Base-by-base conservation (phyloP, 2,888 invertebrate genomes). In the Melieria picta region DNA sequence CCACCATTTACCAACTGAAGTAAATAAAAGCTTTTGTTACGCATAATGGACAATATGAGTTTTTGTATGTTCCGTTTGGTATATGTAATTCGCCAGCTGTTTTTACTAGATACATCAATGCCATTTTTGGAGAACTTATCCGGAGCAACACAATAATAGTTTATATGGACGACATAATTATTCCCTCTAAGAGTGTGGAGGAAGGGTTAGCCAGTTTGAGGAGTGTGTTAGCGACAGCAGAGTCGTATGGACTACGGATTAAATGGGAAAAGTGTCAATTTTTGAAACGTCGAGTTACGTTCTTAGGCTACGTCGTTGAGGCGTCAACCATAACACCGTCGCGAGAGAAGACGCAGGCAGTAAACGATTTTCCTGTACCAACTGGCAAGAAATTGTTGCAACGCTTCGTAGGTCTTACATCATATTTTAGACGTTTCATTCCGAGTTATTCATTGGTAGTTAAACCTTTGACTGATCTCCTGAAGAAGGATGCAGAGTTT, bases 221-320 rank as follows among this genome's bases (percentile, higher is more conserved):
- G 50, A 65, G 5, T 7, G 70, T 77, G 11, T 11, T 75, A 7
- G 5, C 65, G 16, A 30, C 30, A 30, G 30, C 30, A 30, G 30
- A 30, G 30, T 30, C 30, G 30, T 3, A 30, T 3, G 2, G 30
- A 30, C 30, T 30, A 30, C 30, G 30, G 30, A 30, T 30, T 30
- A 30, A 30, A 30, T 30, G 30, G 30, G 30, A 30, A 30, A 30
- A 30, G 30, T 75, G 73, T n/a, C 74, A 75, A 47, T 71, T 76
- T 4, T 43, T 76, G 13, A 63, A 72, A 16, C 62, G 52, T 5
- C 69, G 62, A 47, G 61, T 73, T 13, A 67, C 66, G 0, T 76
- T 77, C 57, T 63, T 79, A 16, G 77, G 77, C 5, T 75, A 77
- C 43, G 11, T 73, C 0, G 55, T 78, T 3, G 67, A 76, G 16